Evolutionary conservation across 1,140 invertebrate genomes (phyloP), one percentile per base, ranked within the genome.

Genomic region (Matsumurasca onukii): DNA sequence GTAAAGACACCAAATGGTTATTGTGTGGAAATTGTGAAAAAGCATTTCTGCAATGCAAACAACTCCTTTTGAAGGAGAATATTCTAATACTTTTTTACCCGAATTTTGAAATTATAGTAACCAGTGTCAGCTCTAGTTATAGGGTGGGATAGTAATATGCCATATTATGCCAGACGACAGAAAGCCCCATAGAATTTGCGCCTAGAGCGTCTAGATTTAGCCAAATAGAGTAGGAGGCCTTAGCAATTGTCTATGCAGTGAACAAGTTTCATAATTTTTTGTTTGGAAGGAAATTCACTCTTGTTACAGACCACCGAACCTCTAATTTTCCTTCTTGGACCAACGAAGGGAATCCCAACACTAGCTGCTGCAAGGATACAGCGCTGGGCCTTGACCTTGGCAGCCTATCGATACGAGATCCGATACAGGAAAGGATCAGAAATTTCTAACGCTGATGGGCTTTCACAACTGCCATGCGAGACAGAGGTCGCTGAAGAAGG

Each of bases 71-170:
- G 51, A 71, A 39, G 24, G 57, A 62, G 68, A 48, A 71, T 70
- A 31, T 68, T 27, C 69, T 75, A 77, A 55, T 31, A 17, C 39
- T 22, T 31, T 83, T 77, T 71, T 76, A 84, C 59, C 75, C 76
- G 22, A 68, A 75, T 13, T 69, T 74, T 29, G 63, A 72, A n/a
- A 66, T 84, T 2, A 70, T 79, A 15, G 31, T 86, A 30, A 75
- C 81, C 13, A 79, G 79, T 30, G 84, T 86, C 75, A 81, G 82
- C 13, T 81, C 77, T 39, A 68, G 76, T 0, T 79, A 78, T 73
- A 83, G 81, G 71, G 85, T 2, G 82, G 83, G 0, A 77, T 77
- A 0, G 77, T 84, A 3, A 68, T 86, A 0, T 76, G 76, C 1
- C 83, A 86, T 66, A 65, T 66, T 0, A 73, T 76, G 22, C 17